Conservation (phyloP, 1,140 invertebrate genomes). For the Saccostrea glomerata region DNA sequence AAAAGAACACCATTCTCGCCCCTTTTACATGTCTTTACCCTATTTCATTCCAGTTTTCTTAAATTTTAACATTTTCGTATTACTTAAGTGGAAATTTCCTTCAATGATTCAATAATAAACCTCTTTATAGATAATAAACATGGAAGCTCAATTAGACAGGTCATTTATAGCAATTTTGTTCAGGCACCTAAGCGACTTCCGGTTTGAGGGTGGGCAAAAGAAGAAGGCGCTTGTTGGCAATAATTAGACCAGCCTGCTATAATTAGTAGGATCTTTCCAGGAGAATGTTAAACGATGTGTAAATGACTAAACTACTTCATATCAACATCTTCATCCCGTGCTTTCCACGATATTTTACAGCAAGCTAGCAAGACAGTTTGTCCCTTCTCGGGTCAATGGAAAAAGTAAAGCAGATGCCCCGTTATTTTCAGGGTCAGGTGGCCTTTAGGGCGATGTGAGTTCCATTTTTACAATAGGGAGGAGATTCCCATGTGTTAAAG, state of each 20-base stretch:
- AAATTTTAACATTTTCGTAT: neutral
- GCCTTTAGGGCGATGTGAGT: neutral
- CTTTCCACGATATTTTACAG: neutral
- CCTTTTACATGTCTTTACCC: neutral
- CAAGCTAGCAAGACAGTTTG: neutral
- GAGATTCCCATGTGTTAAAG: neutral
- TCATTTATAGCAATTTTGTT: constrained; percentile 2
- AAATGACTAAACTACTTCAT: neutral
- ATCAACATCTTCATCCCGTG: neutral
- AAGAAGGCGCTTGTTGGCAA: neutral
- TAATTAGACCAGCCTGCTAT: neutral
- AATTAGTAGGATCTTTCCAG: neutral
- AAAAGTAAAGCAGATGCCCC: neutral
- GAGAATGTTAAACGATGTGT: neutral
- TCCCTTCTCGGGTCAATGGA: neutral
- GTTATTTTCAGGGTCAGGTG: neutral
- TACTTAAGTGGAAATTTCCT: neutral
- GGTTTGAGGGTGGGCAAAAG: constrained; percentile 6
- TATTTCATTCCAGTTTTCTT: neutral
- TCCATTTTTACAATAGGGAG: neutral
- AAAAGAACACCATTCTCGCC: neutral
- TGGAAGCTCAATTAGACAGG: neutral
- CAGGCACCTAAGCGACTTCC: neutral
- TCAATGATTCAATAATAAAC: constrained; percentile 8
- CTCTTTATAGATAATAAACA: neutral